Percentiles rank a stretch among this genome's conserved stretches.
phyloP scores from a whole-genome alignment of 2,888 invertebrate species.

The Pseudoips prasinana region DNA sequence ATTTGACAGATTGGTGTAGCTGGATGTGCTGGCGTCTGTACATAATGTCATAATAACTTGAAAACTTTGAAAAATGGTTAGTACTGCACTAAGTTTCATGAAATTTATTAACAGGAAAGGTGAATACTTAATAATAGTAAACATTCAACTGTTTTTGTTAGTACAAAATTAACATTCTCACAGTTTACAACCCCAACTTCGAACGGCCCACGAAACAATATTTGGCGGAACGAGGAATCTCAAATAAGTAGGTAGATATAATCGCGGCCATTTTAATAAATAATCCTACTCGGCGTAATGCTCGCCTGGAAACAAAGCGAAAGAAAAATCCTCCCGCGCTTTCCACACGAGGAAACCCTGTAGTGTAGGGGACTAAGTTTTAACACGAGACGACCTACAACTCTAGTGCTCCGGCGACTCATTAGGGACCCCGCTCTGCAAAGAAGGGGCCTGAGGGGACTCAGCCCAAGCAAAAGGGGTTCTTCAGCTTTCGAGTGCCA shows the following conservation, averaged over 20 bases:
- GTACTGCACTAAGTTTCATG: no score
- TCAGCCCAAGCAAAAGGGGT: constrained; percentile 66
- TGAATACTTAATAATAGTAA: neutral
- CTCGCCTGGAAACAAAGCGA: constrained; percentile 55
- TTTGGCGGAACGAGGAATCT: constrained; percentile 12
- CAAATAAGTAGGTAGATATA: constrained; percentile 23
- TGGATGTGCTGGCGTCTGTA: no score
- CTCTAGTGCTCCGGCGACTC: constrained; percentile 80
- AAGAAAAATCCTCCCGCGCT: constrained; percentile 56
- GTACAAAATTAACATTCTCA: constrained; percentile 1
- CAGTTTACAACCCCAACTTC: constrained; percentile 10
- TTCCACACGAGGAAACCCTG: constrained; percentile 66
- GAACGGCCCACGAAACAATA: constrained; percentile 21
- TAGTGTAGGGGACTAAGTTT: constrained; percentile 69
- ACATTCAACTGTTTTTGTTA: neutral
- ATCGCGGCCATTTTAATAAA: constrained; percentile 39
- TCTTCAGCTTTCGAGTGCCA: constrained; percentile 65
- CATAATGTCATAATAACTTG: no score
- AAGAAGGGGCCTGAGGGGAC: constrained; percentile 66
- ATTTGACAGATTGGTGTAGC: no score
- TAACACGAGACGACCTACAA: constrained; percentile 73
- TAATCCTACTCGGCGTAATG: constrained; percentile 43
- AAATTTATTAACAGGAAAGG: no score
- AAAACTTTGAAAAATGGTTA: no score
- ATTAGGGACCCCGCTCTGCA: constrained; percentile 68